Evolutionary conservation across 2,113 vertebrate genomes (phyloP), one percentile per base, ranked within the genome.

Genomic region (Embiotoca jacksoni): DNA sequence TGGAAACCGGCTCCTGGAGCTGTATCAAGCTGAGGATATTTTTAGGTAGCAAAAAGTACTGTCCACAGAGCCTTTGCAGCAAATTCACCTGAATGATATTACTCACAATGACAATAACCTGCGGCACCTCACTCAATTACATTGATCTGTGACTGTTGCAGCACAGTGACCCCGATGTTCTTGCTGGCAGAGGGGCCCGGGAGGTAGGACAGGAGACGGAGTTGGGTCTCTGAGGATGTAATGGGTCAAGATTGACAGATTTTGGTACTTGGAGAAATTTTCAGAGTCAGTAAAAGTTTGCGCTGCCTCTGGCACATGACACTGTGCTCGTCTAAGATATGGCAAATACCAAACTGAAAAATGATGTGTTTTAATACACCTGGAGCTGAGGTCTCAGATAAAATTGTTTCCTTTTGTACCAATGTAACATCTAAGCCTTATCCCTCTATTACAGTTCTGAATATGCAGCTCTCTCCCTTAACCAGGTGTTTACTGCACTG

Each of bases 161-260:
- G 76, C 7, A n/a, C 56, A 57, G 57, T 69, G 85, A 80, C 76
- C 78, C 70, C 39, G 13, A 13, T 81, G 81, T 77, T 76, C 53
- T 47, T 68, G 70, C 55, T 1, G 37, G 65, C 47, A 49, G 67
- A 61, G 57, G 23, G 71, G 37, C 78, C 83, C 10, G 0, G n/a
- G 63, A 74, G 73, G 70, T 61, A 67, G 67, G 68, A 75, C 58
- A 44, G 67, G 37, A 78, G 61, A 80, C 54, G 59, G 32, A 53
- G 52, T 56, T 56, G 3, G 50, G 70, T 78, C 81, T 86, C 73
- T 32, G 47, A 58, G 63, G 71, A 78, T 4, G 3, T 55, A 74
- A 82, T 61, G 66, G 75, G 69, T 81, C 75, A 58, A 84, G 73
- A 60, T 15, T 88, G 83, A 84, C 76, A 67, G 49, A 81, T 84